Base-by-base conservation (phyloP, 2,113 vertebrate species). In the Erinaceus europaeus region DNA sequence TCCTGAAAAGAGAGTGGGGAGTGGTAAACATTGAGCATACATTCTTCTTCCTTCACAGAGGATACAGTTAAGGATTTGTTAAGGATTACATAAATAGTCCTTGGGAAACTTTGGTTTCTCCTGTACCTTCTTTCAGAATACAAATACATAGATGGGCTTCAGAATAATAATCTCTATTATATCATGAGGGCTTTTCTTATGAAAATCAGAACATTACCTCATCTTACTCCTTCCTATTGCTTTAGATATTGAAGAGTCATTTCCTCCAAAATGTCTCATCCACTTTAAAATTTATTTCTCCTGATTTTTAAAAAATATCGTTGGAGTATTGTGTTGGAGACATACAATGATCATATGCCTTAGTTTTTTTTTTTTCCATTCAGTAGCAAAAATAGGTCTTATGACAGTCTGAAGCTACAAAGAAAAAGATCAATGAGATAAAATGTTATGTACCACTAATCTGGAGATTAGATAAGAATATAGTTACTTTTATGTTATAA, bases 61-160 rank as follows among this genome's bases (percentile, higher is more conserved):
- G 84, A 75, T 86, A 92, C 82, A 88, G 89, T 81, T 57, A 92
- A 57, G 89, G 85, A n/a, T 69, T 44, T 91, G 92, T 91, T 4
- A 75, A 8, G 74, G 92, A 92, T 79, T 89, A 94, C 91, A 76
- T 79, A 64, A 29, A 65, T 85, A 86, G 92, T 88, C 59, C 90
- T 92, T 94, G 20, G 0, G 82, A 88, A 90, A 86, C 3, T 91
- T 38, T 40, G 15, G 0, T 95, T 94, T 29, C 8, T 72, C 87
- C 62, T 15, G 9, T n/a, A 72, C 68, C 59, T 91, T 76, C 42
- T 77, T 93, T 94, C 84, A 85, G 68, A 94, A 94, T 74, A 82
- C 71, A 94, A 94, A 89, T 84, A 87, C 87, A 82, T 84, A 88
- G 55, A 77, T 93, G 40, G 92, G 61, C 89, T 79, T 77, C 87